Evolutionary conservation across 2,113 vertebrate genomes (phyloP).

Genomic region (Pavo muticus): DNA sequence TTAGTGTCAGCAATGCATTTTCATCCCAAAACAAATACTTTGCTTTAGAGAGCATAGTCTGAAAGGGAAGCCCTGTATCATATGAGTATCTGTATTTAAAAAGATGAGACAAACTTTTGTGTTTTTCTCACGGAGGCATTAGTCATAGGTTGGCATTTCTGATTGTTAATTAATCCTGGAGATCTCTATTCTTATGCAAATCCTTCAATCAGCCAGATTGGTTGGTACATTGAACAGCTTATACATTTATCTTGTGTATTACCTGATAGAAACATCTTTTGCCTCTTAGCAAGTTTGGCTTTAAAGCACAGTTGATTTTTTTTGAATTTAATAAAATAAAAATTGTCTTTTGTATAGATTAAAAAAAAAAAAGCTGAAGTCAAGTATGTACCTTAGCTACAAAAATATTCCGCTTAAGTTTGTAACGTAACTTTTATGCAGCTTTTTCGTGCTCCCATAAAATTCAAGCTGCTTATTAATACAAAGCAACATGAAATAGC

Average conservation of each 20-base stretch:
- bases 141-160: constrained; percentile 43
- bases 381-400: background rate
- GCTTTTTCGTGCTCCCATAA: background rate
- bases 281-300: background rate
- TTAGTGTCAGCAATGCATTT: background rate
- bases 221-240: background rate
- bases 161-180: constrained; percentile 22
- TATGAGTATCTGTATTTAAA: background rate
- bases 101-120: background rate
- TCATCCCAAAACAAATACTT: background rate
- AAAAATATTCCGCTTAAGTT: background rate
- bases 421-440: background rate
- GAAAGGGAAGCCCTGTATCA: background rate
- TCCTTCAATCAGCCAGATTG: background rate
- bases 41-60: background rate
- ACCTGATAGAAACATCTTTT: background rate
- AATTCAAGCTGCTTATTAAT: background rate
- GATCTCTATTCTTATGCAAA: constrained; percentile 27
- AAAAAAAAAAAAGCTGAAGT: background rate
- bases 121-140: background rate
- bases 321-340: background rate
- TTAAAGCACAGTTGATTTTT: background rate
- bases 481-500: background rate
- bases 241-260: constrained; percentile 12
- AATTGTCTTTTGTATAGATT: background rate